Evolutionary conservation across 1,140 invertebrate species (phyloP).

Genomic region (Eumaeus atala): DNA sequence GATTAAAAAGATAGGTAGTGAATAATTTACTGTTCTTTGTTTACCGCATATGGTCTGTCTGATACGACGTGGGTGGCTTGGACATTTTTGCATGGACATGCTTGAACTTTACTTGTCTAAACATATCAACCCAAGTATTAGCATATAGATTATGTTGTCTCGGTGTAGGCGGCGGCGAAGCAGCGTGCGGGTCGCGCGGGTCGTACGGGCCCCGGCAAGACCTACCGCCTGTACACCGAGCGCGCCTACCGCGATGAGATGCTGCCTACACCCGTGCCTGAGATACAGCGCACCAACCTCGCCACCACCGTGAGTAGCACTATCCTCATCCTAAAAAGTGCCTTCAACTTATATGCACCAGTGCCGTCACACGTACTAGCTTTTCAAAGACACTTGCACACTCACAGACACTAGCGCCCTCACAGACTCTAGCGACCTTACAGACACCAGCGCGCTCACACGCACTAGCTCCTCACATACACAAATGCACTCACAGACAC

Average conservation of each 20-base stretch:
- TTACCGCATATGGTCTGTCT: no score
- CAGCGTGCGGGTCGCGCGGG: conserved; percentile 97
- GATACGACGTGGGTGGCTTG: no score
- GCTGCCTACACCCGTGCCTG: conserved; percentile 98
- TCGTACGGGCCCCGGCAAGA: conserved; percentile 97
- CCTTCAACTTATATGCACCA: no score
- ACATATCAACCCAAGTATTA: no score
- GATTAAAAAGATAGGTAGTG: no score
- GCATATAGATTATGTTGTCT: no score
- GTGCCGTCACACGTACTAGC: no score
- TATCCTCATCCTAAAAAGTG: no score
- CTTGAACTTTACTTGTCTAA: no score
- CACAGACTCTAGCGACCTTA: no score
- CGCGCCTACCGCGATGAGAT: conserved; percentile 98
- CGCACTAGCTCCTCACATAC: background rate
- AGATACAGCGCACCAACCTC: conserved; percentile 98
- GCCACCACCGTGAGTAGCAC: conserved; percentile 85
- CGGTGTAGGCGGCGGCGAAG: conserved; percentile 91
- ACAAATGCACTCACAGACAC: background rate
- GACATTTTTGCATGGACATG: no score
- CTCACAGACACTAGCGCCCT: background rate
- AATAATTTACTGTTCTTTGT: no score
- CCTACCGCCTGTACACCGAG: conserved; percentile 98
- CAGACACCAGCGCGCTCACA: background rate
- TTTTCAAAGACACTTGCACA: background rate